These are phyloP conservation scores for Chaitophorus viminalis DNA, from an alignment of 2,888 invertebrate genomes.

Conservation along the genomic window DNA sequence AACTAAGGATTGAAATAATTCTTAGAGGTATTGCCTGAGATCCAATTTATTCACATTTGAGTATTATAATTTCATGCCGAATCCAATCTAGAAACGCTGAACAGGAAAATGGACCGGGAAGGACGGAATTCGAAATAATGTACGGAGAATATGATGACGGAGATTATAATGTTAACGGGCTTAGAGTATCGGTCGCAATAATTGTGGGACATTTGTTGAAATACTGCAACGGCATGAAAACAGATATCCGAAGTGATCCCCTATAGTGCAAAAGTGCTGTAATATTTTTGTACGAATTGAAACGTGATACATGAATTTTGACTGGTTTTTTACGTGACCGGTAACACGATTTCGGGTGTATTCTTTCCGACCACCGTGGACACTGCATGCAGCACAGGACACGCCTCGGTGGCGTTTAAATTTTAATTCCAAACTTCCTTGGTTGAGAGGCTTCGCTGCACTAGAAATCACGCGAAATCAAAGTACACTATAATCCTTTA, in stretches of 20 bases:
- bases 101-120: no score
- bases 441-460: conserved; percentile 9
- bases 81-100: no score
- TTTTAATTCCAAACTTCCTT: conserved; percentile 32
- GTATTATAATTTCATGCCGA: no score
- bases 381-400: not conserved
- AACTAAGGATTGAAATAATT: no score
- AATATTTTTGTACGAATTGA: not conserved
- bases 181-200: no score
- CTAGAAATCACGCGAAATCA: conserved; percentile 36
- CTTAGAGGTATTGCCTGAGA: no score
- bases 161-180: no score
- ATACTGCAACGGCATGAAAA: not conserved
- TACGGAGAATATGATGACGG: no score
- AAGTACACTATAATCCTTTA: not conserved
- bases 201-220: no score
- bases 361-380: not conserved
- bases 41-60: no score
- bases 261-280: not conserved
- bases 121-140: no score
- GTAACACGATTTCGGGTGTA: conserved; percentile 23
- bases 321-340: not conserved
- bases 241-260: not conserved
- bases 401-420: conserved; percentile 10
- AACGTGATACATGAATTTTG: not conserved